These are phyloP conservation scores for Doryteuthis pealeii DNA, from an alignment of 1,140 invertebrate species.

Conservation along the genomic window DNA sequence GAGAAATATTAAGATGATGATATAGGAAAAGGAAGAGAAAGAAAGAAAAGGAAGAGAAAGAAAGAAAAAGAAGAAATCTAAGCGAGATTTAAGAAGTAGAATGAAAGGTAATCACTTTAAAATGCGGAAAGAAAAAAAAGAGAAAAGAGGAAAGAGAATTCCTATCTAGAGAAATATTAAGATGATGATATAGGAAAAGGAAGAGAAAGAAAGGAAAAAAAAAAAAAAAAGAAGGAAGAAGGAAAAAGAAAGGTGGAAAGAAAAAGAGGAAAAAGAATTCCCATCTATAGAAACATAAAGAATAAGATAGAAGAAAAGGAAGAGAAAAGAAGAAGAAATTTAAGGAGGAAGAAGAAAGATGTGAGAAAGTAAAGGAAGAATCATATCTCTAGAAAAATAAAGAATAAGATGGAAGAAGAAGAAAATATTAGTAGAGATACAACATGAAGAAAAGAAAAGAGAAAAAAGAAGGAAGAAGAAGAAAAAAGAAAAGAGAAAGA, in stretches of 20 bases:
- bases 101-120: no score
- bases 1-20: not conserved
- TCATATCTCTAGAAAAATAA: no score
- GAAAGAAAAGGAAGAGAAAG: constrained; percentile 20
- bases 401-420: no score
- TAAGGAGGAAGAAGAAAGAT: constrained; percentile 19
- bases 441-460: not conserved
- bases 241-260: not conserved
- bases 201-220: not conserved
- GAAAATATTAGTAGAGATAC: not conserved
- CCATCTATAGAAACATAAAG: not conserved
- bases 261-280: not conserved
- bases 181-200: not conserved
- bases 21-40: not conserved
- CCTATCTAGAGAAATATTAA: not conserved
- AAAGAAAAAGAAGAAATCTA: constrained; percentile 15
- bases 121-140: no score
- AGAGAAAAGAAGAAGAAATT: constrained; percentile 24
- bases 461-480: not conserved
- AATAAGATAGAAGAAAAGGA: not conserved
- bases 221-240: not conserved
- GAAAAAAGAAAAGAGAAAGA: not conserved
- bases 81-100: not conserved
- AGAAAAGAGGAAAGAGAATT: no score
- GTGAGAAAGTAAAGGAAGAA: no score